Evolutionary conservation across 1,140 invertebrate species (phyloP), one percentile per base, ranked within the genome.

Genomic region (Atta cephalotes): DNA sequence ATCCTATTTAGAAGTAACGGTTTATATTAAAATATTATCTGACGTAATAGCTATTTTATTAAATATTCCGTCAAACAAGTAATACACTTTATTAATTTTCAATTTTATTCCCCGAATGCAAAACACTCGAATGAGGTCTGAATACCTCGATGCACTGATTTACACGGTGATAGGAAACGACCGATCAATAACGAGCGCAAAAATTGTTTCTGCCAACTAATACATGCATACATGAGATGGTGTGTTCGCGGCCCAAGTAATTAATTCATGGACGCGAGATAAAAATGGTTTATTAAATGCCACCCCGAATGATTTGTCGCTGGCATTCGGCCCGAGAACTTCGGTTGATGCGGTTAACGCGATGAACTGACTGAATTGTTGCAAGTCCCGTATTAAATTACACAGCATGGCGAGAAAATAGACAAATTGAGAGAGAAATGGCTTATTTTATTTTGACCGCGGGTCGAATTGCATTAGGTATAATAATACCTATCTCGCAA

Each of bases 251-350:
- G n/a, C 56, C 14, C 25, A 25, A 74, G 70, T 84, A 84, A 84
- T 84, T 84, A 84, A 84, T 84, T 84, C 56, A 84, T 28, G 80
- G 12, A 84, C 58, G 45, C 12, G 58, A 76, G 80, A 84, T 84
- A 84, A 84, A 84, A 84, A 84, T 84, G 39, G 80, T 84, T 84
- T 84, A 84, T 84, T 84, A 84, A 84, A 84, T 76, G 80, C 80
- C 80, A 84, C 56, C 60, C 77, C 39, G 70, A 84, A 62, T 84
- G 80, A 84, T 84, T 84, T 84, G 80, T 84, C 70, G 80, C 70
- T 84, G 70, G 80, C 80, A 76, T 76, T 84, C 39, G 70, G 70
- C 70, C 80, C 80, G 80, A 84, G 80, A 51, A 84, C 58, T 62
- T 76, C 28, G 80, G 80, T 84, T 84, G 80, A 84, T 84, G 80